Evolutionary conservation across 2,888 invertebrate species (phyloP), one percentile per base, ranked within the genome.

Genomic region (Plebejus melissa): DNA sequence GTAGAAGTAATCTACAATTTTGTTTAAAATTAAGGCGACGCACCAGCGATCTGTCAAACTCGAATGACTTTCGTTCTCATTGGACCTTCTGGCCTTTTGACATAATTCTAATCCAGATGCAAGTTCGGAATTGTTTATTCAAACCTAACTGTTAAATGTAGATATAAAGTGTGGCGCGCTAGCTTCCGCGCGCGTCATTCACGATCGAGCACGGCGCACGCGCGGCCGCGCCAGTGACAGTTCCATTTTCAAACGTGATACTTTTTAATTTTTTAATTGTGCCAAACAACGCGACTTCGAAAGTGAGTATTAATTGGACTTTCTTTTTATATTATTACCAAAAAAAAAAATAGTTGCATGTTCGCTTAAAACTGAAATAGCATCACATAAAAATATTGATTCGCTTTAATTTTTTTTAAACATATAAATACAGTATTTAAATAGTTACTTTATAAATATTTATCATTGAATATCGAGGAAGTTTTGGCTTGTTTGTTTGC

Each of bases 161-260:
- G 87, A 91, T 91, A 92, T 91, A 92, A 83, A 91, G 88, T 86
- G 83, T 81, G 81, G 82, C 80, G 81, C 79, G 84, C 79, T 84
- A 82, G 88, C 87, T 91, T 92, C 91, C 91, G 91, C 86, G 88
- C 86, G 88, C 90, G 90, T 92, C 92, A 93, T 86, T 93, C 88
- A 85, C 83, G 83, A 85, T 81, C 85, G 86, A 86, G 86, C 86
- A 81, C 80, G 82, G 87, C 86, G 83, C 86, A 83, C 79, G 86
- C 84, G 86, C 88, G 85, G 88, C 82, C 87, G 90, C 81, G 78
- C 85, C 86, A 83, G 82, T 82, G 81, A 77, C 77, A 79, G 81
- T 81, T 80, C 79, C 81, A 84, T 86, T 83, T 83, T 84, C 81
- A 83, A 83, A 83, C 81, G 88, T 89, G 87, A 79, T 79, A 82